These are phyloP conservation scores for Amorpha juglandis DNA, from an alignment of 2,888 invertebrate genomes.

Conservation along the genomic window DNA sequence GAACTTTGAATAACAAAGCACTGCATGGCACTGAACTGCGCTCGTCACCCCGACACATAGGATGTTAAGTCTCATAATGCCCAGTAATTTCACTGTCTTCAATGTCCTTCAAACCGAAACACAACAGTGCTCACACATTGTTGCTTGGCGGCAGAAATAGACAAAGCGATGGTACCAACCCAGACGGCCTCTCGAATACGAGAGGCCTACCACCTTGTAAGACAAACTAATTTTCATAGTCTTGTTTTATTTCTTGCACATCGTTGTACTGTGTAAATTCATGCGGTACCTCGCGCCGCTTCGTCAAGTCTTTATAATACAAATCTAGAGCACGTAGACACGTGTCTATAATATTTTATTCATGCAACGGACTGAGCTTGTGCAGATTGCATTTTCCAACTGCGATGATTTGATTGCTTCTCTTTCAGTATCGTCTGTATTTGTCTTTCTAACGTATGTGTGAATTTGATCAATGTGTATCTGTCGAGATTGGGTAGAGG, in stretches of 20 bases:
- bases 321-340: constrained; percentile 36
- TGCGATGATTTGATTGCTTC: constrained; percentile 45
- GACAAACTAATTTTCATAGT: background rate
- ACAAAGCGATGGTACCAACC: no score
- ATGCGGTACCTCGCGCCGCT: background rate
- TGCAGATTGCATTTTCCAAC: constrained; percentile 52
- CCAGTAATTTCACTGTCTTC: no score
- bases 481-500: background rate
- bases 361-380: constrained; percentile 48
- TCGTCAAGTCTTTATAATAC: constrained; percentile 1
- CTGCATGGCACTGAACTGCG: no score
- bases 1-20: no score
- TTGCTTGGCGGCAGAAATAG: no score
- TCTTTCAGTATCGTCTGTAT: constrained; percentile 25
- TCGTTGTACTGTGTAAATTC: constrained; percentile 20
- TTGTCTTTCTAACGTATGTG: constrained; percentile 6
- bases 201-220: no score
- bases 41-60: no score
- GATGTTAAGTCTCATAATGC: no score
- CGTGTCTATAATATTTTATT: constrained; percentile 69
- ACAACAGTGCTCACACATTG: no score
- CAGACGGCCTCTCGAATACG: no score
- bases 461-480: background rate
- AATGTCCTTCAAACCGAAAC: no score
- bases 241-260: background rate